Conservation (phyloP, 2,888 invertebrate species). For the Halictus ligatus region DNA sequence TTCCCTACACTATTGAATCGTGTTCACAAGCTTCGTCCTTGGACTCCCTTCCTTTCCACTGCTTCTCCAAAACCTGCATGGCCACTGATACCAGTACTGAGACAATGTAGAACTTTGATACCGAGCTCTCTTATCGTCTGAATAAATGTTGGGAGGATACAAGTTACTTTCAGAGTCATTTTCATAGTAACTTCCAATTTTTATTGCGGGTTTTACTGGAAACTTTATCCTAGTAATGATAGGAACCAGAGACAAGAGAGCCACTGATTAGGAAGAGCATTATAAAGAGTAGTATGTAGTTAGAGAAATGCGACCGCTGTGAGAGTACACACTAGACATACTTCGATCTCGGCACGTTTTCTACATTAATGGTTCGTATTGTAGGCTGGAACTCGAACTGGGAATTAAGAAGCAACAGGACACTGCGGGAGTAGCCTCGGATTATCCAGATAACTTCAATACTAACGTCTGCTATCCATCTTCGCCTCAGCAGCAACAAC, state of each 20-base stretch:
- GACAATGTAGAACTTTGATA: not conserved
- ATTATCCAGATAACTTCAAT: conserved; percentile 71
- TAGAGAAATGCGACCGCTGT: not conserved
- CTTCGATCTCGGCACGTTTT: not conserved
- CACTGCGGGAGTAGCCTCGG: conserved; percentile 53
- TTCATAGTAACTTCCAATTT: not conserved
- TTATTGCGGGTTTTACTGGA: not conserved
- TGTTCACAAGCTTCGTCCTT: conserved; percentile 4
- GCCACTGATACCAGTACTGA: not conserved
- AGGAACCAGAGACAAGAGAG: not conserved
- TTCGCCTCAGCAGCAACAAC: conserved; percentile 70
- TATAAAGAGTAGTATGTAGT: not conserved
- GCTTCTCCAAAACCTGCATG: not conserved
- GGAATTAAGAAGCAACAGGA: conserved; percentile 85
- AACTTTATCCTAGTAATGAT: not conserved
- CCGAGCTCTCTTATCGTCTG: not conserved
- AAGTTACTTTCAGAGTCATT: not conserved
- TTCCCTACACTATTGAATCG: conserved; percentile 1
- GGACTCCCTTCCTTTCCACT: conserved; percentile 38
- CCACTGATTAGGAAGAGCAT: not conserved
- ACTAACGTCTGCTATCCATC: conserved; percentile 71
- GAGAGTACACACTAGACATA: not conserved
- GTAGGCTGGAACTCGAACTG: conserved; percentile 86
- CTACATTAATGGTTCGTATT: conserved; percentile 14
- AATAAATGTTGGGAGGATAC: not conserved